Evolutionary conservation across 2,797 vertebrate genomes (phyloP).

Genomic region (Coregonus ussuriensis): DNA sequence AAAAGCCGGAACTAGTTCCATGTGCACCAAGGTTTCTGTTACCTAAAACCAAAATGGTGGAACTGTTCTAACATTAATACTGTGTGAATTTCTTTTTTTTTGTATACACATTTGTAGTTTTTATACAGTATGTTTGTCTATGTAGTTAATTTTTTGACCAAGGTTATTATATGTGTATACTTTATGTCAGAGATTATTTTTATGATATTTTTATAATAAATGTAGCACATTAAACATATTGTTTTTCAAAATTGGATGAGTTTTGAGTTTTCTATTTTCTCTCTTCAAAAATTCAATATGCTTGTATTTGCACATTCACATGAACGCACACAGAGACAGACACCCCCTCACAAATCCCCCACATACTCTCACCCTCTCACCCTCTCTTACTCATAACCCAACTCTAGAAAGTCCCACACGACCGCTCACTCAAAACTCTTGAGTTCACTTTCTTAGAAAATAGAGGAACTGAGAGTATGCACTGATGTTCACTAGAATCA

Average conservation of each 20-base stretch:
- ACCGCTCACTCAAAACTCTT: neutral
- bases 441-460: constrained; percentile 52
- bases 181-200: constrained; percentile 82
- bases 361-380: constrained; percentile 1
- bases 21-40: constrained; percentile 34
- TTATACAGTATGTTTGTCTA: constrained; percentile 62
- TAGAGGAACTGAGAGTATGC: constrained; percentile 31
- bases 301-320: neutral
- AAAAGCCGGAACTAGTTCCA: constrained; percentile 50
- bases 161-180: constrained; percentile 66
- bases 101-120: constrained; percentile 48
- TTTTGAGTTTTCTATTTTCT: neutral
- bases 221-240: constrained; percentile 80
- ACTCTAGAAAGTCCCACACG: constrained; percentile 18
- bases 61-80: constrained; percentile 33
- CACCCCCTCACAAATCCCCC: neutral
- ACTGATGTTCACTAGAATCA: constrained; percentile 41
- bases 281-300: neutral
- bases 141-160: constrained; percentile 69
- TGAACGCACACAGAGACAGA: neutral
- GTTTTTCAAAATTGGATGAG: constrained; percentile 35
- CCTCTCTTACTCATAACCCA: constrained; percentile 27
- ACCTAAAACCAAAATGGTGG: constrained; percentile 18
- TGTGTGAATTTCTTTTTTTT: constrained; percentile 39
- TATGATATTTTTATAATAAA: constrained; percentile 75